Evolutionary conservation across 2,113 vertebrate species (phyloP), one percentile per base, ranked within the genome.

Genomic region (Sprattus sprattus): DNA sequence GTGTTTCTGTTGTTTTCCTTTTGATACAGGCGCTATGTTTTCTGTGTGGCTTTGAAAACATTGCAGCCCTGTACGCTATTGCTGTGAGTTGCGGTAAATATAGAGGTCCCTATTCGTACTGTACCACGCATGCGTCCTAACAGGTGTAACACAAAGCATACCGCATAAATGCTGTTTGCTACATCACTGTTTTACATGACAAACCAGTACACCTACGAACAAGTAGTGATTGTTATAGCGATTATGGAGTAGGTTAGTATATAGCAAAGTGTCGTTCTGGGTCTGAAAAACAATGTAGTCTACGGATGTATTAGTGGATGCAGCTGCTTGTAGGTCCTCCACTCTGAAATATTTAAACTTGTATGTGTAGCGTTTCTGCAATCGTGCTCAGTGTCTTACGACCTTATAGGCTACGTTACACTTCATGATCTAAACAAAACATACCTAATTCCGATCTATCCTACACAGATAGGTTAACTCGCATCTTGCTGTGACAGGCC

Each of bases 111-210:
- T 71, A 13, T 71, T 71, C 64, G n/a, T 13, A 71, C 64, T 71
- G 64, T 32, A 71, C 64, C 28, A 64, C 87, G 87, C 87, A 86
- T 88, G 87, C 87, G 87, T 22, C 47, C 11, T 82, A 71, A 49
- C 87, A 88, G 85, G 85, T 86, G 87, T 84, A 88, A 71, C 45
- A 85, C 71, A 82, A 87, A 25, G 85, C 85, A 81, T 47, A 81
- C 52, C 45, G 84, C 67, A 83, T 85, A 28, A 60, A 71, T 71
- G 64, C 64, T 71, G n/a, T 32, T 28, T 71, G 8, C 64, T 32
- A 71, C 64, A 71, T 71, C 64, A 71, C 64, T 71, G 25, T 71
- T 9, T 71, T 13, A 10, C 8, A 25, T 71, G 64, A 32, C 64
- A 32, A 25, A 28, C 10, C 64, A 71, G 64, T 32, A 71, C 16